Evolutionary conservation across 1,140 invertebrate species (phyloP).

Genomic region (Drosophila lini): DNA sequence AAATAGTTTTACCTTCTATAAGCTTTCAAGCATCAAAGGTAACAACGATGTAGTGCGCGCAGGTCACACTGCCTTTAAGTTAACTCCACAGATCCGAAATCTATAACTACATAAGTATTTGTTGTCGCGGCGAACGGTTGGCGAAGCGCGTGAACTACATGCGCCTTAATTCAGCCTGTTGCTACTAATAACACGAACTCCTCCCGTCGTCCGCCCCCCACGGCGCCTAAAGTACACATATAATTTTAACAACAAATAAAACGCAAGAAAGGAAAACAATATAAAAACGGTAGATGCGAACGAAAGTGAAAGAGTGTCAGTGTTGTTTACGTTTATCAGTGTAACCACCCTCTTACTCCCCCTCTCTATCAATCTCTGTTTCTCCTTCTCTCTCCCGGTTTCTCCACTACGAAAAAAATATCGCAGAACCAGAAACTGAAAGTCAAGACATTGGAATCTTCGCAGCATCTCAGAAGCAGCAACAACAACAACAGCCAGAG

Average conservation of each 20-base stretch:
- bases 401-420: constrained; percentile 15
- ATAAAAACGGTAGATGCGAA: constrained; percentile 24
- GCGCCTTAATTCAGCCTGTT: constrained; percentile 21
- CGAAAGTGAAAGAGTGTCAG: constrained; percentile 49
- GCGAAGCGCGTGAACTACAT: constrained; percentile 23
- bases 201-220: not conserved
- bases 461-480: constrained; percentile 27
- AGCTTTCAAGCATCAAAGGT: not conserved
- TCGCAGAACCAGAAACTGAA: constrained; percentile 74
- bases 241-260: constrained; percentile 36
- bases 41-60: not conserved
- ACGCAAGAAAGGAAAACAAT: constrained; percentile 45
- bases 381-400: constrained; percentile 36
- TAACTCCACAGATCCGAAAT: constrained; percentile 13
- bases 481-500: constrained; percentile 10
- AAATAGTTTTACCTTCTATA: not conserved
- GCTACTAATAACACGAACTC: constrained; percentile 1
- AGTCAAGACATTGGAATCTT: constrained; percentile 54
- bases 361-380: constrained; percentile 22
- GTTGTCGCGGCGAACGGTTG: constrained; percentile 45
- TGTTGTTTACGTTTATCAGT: constrained; percentile 44
- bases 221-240: constrained; percentile 32
- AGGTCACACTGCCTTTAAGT: constrained; percentile 6
- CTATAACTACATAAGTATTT: constrained; percentile 22
- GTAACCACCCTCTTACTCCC: constrained; percentile 19